These are phyloP conservation scores for Stictocephala bisonia DNA, from an alignment of 2,888 invertebrate genomes.

Conservation along the genomic window DNA sequence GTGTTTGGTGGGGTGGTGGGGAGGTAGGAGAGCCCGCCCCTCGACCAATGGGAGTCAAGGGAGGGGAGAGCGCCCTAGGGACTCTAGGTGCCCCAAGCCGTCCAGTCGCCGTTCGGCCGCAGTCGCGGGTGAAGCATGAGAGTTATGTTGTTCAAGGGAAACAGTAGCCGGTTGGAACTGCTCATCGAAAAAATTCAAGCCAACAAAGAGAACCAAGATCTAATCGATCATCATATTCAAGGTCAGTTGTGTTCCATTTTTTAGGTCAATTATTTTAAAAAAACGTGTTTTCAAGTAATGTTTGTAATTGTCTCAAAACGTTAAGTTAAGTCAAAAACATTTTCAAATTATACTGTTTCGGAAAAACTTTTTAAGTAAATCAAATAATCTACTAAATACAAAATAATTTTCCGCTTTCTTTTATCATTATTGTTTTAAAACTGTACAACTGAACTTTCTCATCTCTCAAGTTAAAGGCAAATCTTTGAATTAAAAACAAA, in stretches of 20 bases:
- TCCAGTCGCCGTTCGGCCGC: constrained; percentile 28
- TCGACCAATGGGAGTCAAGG: constrained; percentile 43
- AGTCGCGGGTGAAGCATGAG: constrained; percentile 37
- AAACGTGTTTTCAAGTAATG: not conserved
- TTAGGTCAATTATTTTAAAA: too few species aligned
- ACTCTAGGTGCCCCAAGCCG: not conserved
- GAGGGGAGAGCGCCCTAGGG: constrained; percentile 30
- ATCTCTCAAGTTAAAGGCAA: too few species aligned
- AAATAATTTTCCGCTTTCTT: too few species aligned
- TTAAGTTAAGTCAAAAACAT: too few species aligned
- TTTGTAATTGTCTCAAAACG: too few species aligned
- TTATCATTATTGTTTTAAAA: too few species aligned
- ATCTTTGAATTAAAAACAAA: too few species aligned
- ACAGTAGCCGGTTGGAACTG: constrained; percentile 84
- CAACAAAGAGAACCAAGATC: constrained; percentile 75
- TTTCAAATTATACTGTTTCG: too few species aligned
- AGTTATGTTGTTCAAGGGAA: constrained; percentile 85
- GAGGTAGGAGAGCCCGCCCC: constrained; percentile 44
- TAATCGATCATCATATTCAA: constrained; percentile 53
- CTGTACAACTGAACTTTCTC: too few species aligned
- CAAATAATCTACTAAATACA: too few species aligned
- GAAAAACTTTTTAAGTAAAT: too few species aligned
- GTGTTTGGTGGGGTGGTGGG: constrained; percentile 4
- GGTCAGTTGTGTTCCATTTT: constrained; percentile 40
- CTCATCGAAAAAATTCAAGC: constrained; percentile 90